Evolutionary conservation across 1,140 invertebrate species (phyloP).

Genomic region (Drosophila takahashii): DNA sequence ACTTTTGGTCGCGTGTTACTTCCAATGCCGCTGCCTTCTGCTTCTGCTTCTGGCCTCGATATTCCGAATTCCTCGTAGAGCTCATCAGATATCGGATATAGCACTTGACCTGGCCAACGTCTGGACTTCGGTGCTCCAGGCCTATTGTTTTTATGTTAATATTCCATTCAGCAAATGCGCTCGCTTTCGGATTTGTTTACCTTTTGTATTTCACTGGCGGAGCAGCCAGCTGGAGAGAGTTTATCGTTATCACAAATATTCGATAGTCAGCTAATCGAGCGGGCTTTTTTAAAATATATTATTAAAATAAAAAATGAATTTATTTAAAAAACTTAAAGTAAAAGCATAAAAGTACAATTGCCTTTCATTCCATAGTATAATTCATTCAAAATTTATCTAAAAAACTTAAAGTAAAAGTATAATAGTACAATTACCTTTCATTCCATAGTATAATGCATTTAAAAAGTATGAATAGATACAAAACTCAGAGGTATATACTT

Average conservation of each 20-base stretch:
- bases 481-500: no score
- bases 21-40: neutral
- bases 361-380: no score
- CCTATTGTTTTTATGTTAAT: constrained; percentile 59
- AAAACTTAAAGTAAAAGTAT: no score
- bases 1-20: constrained; percentile 33
- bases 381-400: no score
- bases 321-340: no score
- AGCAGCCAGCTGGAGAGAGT: constrained; percentile 23
- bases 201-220: constrained; percentile 18
- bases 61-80: neutral
- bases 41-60: constrained; percentile 4
- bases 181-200: constrained; percentile 46
- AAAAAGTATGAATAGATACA: no score
- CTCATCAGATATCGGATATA: constrained; percentile 12
- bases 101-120: constrained; percentile 6
- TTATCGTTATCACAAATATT: constrained; percentile 4
- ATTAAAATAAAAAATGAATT: neutral
- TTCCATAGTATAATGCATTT: no score
- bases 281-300: neutral
- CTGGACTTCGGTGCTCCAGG: constrained; percentile 2
- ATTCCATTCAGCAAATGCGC: constrained; percentile 10
- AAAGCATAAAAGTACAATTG: no score
- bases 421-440: no score
- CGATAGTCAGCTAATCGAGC: neutral